Conservation (phyloP, 2,113 vertebrate genomes). For the Ondatra zibethicus region DNA sequence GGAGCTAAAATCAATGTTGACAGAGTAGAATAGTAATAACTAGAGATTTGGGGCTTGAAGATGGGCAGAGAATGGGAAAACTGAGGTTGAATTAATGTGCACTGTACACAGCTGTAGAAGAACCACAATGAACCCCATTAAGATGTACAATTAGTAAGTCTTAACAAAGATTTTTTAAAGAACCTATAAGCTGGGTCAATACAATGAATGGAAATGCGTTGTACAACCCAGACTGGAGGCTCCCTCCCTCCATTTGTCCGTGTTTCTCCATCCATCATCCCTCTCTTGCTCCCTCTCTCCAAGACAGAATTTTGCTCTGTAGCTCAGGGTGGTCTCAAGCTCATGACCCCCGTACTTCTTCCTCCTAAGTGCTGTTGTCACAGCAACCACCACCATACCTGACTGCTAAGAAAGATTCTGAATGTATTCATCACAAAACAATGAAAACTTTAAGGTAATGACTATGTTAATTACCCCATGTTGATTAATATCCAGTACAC, state of each 20-base stretch:
- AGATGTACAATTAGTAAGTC: neutral
- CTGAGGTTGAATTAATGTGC: neutral
- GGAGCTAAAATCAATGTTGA: neutral
- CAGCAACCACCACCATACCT: neutral
- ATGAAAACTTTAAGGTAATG: neutral
- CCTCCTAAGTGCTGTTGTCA: neutral
- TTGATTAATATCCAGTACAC: neutral
- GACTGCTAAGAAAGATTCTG: neutral
- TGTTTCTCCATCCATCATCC: neutral
- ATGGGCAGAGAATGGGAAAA: neutral
- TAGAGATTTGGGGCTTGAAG: neutral
- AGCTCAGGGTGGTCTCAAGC: neutral
- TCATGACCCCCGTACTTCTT: neutral
- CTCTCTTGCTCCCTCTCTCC: neutral
- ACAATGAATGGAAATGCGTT: neutral
- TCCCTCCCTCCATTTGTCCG: neutral
- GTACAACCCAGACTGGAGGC: neutral
- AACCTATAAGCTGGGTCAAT: neutral
- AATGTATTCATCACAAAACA: neutral
- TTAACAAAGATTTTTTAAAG: neutral
- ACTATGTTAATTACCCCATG: neutral
- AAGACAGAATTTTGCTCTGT: neutral
- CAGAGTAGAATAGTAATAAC: neutral
- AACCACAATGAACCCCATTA: neutral
- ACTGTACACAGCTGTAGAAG: neutral